Evolutionary conservation across 2,888 invertebrate genomes (phyloP).

Genomic region (Agrenia bidenticulata): DNA sequence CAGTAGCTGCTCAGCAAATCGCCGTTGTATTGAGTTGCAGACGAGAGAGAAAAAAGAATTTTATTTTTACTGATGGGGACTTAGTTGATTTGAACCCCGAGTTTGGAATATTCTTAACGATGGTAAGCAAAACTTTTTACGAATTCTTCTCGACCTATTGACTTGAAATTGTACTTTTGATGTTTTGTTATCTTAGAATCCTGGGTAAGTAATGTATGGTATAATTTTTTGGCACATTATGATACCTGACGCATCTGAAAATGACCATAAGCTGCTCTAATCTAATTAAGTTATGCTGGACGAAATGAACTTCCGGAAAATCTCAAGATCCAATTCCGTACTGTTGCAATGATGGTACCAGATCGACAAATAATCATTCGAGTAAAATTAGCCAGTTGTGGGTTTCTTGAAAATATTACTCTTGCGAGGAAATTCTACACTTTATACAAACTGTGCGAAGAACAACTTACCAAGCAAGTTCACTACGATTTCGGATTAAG

Average conservation of each 20-base stretch:
- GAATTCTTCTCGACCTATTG: not conserved
- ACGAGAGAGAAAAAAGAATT: constrained; percentile 87
- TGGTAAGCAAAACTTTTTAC: too few relatives aligned
- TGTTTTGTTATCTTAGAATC: constrained; percentile 78
- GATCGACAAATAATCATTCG: constrained; percentile 95
- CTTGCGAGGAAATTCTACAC: constrained; percentile 95
- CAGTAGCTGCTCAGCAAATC: constrained; percentile 95
- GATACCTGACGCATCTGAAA: too few relatives aligned
- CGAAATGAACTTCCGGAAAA: constrained; percentile 68
- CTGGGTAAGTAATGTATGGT: too few relatives aligned
- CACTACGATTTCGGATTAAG: constrained; percentile 96
- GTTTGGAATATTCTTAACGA: constrained; percentile 95
- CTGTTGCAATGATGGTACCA: constrained; percentile 96
- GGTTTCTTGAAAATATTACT: constrained; percentile 92
- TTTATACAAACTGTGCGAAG: constrained; percentile 93
- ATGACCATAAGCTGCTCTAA: too few relatives aligned
- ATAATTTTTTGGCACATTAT: too few relatives aligned
- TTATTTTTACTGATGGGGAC: constrained; percentile 93
- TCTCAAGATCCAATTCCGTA: constrained; percentile 94
- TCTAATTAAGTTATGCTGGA: too few relatives aligned
- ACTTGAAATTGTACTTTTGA: not conserved
- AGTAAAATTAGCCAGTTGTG: constrained; percentile 93
- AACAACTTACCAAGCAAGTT: constrained; percentile 95
- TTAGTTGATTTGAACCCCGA: constrained; percentile 88
- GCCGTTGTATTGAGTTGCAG: constrained; percentile 83